phyloP scores from a whole-genome alignment of 2,888 invertebrate species.

The Meteorus cinctellus region DNA sequence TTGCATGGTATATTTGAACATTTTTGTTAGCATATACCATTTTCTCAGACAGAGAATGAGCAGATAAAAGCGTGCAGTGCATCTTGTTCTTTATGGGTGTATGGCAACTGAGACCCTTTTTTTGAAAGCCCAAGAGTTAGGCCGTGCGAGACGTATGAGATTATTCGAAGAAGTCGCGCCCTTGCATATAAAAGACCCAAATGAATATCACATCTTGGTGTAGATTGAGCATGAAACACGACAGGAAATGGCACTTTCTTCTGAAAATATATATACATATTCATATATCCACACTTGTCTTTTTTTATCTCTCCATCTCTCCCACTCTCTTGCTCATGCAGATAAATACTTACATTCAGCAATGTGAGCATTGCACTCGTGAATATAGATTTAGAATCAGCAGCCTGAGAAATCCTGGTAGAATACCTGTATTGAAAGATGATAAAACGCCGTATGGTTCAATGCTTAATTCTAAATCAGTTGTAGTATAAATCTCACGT shows the following conservation, averaged over 20 bases:
- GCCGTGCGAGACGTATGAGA: slow-evolving; percentile 1
- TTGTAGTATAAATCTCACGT: slow-evolving; percentile 15
- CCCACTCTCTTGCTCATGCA: neutral
- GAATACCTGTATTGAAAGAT: too few species aligned
- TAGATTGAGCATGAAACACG: slow-evolving; percentile 3
- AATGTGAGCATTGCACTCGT: too few species aligned
- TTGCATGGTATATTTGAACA: neutral
- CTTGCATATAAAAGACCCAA: neutral
- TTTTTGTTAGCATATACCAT: neutral
- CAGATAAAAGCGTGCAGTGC: slow-evolving; percentile 5
- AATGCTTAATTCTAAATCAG: neutral
- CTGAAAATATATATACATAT: neutral
- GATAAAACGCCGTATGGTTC: too few species aligned
- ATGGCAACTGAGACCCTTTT: neutral
- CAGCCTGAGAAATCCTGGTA: too few species aligned
- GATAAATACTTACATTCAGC: neutral
- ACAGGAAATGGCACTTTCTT: slow-evolving; percentile 9
- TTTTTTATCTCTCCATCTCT: slow-evolving; percentile 4
- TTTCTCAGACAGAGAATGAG: neutral
- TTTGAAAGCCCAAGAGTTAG: neutral
- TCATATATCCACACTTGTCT: neutral
- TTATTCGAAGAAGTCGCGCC: slow-evolving; percentile 14
- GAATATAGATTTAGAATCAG: too few species aligned
- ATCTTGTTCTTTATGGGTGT: neutral
- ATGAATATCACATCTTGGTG: slow-evolving; percentile 2